Conservation (phyloP, 2,113 vertebrate species). For the Corydoras sp. region DNA sequence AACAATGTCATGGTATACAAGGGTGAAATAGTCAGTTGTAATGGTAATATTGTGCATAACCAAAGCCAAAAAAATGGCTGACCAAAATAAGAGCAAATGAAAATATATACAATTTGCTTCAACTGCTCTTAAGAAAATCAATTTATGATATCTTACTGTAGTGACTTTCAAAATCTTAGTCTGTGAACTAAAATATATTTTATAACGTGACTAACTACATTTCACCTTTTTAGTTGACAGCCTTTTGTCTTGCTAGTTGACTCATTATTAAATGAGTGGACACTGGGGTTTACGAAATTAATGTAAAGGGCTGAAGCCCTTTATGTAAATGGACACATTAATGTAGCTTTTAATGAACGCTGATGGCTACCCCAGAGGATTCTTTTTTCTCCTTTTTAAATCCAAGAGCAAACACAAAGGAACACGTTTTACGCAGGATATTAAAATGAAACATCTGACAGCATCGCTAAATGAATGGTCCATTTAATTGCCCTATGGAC, state of each 20-base stretch:
- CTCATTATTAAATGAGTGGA: neutral
- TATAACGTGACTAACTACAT: too few species aligned
- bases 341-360: constrained; percentile 44
- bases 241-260: neutral
- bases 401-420: constrained; percentile 44
- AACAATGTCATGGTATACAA: too few species aligned
- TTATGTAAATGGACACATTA: neutral
- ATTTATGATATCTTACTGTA: too few species aligned
- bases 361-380: constrained; percentile 43
- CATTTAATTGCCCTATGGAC: constrained; percentile 47
- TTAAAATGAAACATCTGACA: constrained; percentile 48
- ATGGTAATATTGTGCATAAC: too few species aligned
- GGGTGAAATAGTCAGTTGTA: too few species aligned
- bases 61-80: too few species aligned
- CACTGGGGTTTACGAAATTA: neutral
- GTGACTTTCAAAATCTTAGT: too few species aligned
- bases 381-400: constrained; percentile 33
- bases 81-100: too few species aligned
- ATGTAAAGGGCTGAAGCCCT: neutral
- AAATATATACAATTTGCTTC: too few species aligned
- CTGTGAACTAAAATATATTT: too few species aligned
- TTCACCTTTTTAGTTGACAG: neutral
- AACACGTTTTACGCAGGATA: constrained; percentile 44
- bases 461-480: constrained; percentile 42
- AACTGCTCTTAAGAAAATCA: too few species aligned